phyloP scores from a whole-genome alignment of 2,888 invertebrate species.

The Orgyia antiqua region DNA sequence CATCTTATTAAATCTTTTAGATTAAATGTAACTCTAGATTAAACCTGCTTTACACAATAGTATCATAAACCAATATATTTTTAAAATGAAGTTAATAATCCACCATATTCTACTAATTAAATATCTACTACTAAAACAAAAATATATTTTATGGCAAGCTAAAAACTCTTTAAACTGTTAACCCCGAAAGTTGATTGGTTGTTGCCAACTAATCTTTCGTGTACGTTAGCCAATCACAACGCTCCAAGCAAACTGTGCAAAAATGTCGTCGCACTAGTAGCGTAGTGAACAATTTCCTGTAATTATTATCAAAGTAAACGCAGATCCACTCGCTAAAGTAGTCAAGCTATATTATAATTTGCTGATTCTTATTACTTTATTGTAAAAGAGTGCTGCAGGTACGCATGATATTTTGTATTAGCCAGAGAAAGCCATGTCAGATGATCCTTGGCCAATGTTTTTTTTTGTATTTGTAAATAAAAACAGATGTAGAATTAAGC shows the following conservation, averaged over 20 bases:
- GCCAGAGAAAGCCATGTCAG: conserved; percentile 43
- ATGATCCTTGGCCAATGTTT: conserved; percentile 54
- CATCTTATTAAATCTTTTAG: no score
- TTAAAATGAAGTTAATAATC: no score
- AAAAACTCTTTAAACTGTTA: no score
- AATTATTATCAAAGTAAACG: conserved; percentile 35
- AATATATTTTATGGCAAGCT: no score
- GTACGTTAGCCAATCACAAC: conserved; percentile 51
- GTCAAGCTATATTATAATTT: conserved; percentile 6
- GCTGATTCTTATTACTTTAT: conserved; percentile 9
- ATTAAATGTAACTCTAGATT: no score
- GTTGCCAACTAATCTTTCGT: conserved; percentile 13
- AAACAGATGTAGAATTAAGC: conserved; percentile 45
- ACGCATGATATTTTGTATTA: conserved; percentile 26
- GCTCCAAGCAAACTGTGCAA: conserved; percentile 57
- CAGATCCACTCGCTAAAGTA: conserved; percentile 32
- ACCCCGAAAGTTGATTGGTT: conserved; percentile 35
- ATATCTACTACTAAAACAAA: no score
- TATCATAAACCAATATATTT: no score
- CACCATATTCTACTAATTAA: no score
- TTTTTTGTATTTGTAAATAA: conserved; percentile 73
- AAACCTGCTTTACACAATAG: no score
- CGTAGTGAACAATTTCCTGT: conserved; percentile 37
- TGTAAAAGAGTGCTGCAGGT: conserved; percentile 34
- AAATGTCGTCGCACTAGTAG: conserved; percentile 65